Evolutionary conservation across 2,888 invertebrate species (phyloP).

Genomic region (Dusona sp.): DNA sequence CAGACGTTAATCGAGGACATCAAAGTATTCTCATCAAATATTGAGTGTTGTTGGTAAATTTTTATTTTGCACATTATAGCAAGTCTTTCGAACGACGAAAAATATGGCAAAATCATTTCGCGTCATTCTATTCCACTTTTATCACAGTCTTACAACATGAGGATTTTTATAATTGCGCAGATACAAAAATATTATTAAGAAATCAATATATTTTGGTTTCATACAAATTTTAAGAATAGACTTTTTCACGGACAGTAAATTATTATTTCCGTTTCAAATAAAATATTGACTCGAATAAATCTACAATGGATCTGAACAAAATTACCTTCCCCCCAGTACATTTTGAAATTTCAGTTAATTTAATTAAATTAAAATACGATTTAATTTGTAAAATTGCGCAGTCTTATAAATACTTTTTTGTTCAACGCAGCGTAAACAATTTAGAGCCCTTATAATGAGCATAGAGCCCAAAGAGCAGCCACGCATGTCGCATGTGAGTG

Average conservation of each 20-base stretch:
- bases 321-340: neutral
- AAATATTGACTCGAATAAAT: neutral
- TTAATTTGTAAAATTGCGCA: neutral
- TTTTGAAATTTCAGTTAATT: neutral
- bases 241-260: neutral
- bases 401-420: neutral
- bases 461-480: conserved; percentile 69
- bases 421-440: neutral
- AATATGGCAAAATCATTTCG: neutral
- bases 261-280: neutral
- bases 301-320: neutral
- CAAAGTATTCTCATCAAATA: neutral
- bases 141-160: neutral
- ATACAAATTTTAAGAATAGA: neutral
- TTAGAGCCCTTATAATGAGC: conserved; percentile 5
- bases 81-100: neutral
- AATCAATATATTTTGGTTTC: neutral
- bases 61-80: no score
- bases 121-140: neutral
- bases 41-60: neutral
- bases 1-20: neutral
- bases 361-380: neutral
- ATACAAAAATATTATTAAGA: no score
- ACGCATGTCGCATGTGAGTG: conserved; percentile 78
- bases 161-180: neutral